phyloP scores from a whole-genome alignment of 2,113 vertebrate species.

The Acinonyx jubatus region DNA sequence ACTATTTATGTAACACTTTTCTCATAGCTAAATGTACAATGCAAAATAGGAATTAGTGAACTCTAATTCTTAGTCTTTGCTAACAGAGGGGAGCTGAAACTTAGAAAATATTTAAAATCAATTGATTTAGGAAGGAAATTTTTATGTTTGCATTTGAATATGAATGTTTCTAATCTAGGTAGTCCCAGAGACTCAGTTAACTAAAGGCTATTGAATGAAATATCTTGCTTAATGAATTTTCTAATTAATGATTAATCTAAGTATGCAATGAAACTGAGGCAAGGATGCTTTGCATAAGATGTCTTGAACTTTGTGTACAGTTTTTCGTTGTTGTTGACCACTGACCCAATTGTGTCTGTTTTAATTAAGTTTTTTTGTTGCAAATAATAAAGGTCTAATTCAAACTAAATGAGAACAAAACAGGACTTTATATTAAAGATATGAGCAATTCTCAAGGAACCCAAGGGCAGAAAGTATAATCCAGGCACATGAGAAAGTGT shows the following conservation, averaged over 20 bases:
- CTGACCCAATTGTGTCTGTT: neutral
- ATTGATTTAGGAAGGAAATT: constrained; percentile 41
- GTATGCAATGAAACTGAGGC: neutral
- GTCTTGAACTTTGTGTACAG: constrained; percentile 12
- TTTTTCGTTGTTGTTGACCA: constrained; percentile 23
- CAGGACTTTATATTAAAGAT: neutral
- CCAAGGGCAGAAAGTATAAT: neutral
- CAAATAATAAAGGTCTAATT: constrained; percentile 34
- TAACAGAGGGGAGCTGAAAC: neutral
- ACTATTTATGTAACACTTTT: neutral
- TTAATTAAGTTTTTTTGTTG: constrained; percentile 11
- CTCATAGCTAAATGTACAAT: neutral
- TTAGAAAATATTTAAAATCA: constrained; percentile 8
- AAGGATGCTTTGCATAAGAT: neutral
- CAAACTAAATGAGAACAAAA: constrained; percentile 5
- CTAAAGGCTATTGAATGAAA: constrained; percentile 8
- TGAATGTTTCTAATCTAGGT: constrained; percentile 17
- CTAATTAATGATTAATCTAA: constrained; percentile 41
- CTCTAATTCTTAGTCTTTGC: constrained; percentile 18
- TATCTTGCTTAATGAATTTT: constrained; percentile 30
- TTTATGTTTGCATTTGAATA: constrained; percentile 33
- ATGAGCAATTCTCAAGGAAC: neutral
- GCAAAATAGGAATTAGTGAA: neutral
- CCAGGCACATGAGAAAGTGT: neutral
- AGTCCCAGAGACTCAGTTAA: constrained; percentile 11